Evolutionary conservation across 2,888 invertebrate species (phyloP).

Genomic region (Cephus nigrinus): DNA sequence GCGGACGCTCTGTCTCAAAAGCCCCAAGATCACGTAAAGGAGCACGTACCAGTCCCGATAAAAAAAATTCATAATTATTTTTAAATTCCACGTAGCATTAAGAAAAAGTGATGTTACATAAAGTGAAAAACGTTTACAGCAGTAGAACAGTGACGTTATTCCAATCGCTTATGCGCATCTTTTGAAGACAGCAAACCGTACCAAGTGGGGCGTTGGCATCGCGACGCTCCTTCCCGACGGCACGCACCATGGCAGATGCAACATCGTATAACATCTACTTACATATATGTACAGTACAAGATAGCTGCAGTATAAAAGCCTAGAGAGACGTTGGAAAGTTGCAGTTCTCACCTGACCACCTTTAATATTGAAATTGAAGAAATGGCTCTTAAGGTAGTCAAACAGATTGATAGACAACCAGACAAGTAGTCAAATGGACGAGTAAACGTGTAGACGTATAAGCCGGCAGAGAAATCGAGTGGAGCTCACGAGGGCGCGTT

Average conservation of each 20-base stretch:
- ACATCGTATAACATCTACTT: background rate
- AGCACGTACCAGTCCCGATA: background rate
- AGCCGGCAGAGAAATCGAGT: background rate
- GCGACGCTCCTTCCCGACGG: background rate
- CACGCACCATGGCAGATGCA: background rate
- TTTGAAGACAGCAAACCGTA: background rate
- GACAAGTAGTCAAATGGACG: background rate
- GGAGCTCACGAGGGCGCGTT: background rate
- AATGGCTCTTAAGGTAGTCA: slow-evolving; percentile 57
- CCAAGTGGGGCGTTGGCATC: background rate
- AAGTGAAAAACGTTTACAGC: background rate
- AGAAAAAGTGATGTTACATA: background rate
- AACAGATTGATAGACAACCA: background rate
- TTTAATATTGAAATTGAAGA: slow-evolving; percentile 48
- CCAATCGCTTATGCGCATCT: background rate
- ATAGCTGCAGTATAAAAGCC: slow-evolving; percentile 54
- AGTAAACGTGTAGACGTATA: background rate
- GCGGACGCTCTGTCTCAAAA: background rate
- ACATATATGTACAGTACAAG: background rate
- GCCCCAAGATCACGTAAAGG: background rate
- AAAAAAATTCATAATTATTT: background rate
- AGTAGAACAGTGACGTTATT: background rate
- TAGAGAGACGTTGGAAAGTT: slow-evolving; percentile 52
- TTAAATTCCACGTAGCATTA: background rate
- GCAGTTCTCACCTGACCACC: slow-evolving; percentile 58